Evolutionary conservation across 2,888 invertebrate genomes (phyloP).

Genomic region (Embidobia sp.): DNA sequence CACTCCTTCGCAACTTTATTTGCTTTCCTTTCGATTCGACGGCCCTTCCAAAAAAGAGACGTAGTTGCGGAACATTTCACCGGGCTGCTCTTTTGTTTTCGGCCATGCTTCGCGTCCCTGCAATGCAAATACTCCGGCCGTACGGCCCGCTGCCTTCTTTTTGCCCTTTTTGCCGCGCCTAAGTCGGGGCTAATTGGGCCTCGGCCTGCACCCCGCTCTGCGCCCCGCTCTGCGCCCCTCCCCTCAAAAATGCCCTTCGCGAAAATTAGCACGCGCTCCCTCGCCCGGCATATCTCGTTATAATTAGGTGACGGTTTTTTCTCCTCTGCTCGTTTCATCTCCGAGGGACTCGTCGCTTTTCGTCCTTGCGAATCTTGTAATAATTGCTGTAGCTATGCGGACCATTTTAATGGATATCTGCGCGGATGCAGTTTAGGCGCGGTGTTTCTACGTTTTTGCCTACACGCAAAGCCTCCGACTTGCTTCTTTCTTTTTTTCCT

Average conservation of each 20-base stretch:
- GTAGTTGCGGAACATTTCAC: conserved; percentile 52
- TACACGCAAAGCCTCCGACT: too few species aligned
- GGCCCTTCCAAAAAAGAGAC: conserved; percentile 43
- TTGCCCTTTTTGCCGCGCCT: conserved; percentile 30
- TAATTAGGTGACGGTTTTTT: conserved; percentile 43
- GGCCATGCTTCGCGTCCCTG: conserved; percentile 38
- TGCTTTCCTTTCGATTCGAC: conserved; percentile 22
- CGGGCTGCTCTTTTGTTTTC: conserved; percentile 41
- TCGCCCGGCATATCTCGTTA: conserved; percentile 5
- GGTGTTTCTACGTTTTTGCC: too few species aligned
- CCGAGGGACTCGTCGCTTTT: too few species aligned
- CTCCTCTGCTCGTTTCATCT: conserved; percentile 11
- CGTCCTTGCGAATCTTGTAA: conserved; percentile 23
- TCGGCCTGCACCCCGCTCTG: neutral
- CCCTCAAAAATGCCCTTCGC: conserved; percentile 23
- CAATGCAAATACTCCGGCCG: conserved; percentile 45
- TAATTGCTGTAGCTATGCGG: conserved; percentile 27
- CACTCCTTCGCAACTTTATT: conserved; percentile 24
- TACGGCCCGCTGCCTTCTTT: too few species aligned
- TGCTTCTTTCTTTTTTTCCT: too few species aligned
- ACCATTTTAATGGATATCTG: conserved; percentile 27
- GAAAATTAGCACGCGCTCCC: conserved; percentile 30
- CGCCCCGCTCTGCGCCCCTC: too few species aligned
- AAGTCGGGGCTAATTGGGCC: conserved; percentile 34
- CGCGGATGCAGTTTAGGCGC: too few species aligned